These are phyloP conservation scores for Pipistrellus nathusii DNA, from an alignment of 2,797 vertebrate species.

Conservation along the genomic window DNA sequence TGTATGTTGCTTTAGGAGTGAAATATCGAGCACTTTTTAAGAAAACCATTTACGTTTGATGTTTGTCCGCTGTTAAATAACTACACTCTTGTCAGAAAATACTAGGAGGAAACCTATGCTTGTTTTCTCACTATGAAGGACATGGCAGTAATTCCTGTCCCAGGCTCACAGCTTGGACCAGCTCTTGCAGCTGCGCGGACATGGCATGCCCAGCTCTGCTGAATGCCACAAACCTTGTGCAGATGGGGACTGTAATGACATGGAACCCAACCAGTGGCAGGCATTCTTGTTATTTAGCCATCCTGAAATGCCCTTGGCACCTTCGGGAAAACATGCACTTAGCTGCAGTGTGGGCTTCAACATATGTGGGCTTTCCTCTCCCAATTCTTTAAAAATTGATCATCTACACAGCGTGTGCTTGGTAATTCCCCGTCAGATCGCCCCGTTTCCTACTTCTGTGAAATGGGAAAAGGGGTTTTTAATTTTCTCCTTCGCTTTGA, in stretches of 20 bases:
- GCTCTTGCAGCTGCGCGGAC: neutral
- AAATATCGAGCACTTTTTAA: conserved; percentile 2
- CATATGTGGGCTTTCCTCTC: neutral
- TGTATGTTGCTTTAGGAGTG: conserved; percentile 9
- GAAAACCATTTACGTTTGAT: neutral
- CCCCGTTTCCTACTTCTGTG: neutral
- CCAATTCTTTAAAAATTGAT: neutral
- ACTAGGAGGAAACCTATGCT: neutral
- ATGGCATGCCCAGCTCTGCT: neutral
- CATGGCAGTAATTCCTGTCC: neutral
- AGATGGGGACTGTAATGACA: neutral
- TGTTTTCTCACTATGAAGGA: neutral
- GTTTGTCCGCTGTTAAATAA: neutral
- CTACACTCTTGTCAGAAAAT: conserved; percentile 27
- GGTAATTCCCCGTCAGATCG: neutral
- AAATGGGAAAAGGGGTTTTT: neutral
- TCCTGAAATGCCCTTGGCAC: neutral
- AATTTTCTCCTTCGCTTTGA: neutral
- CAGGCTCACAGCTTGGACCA: neutral
- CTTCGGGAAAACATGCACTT: neutral
- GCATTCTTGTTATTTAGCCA: neutral
- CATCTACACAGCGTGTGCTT: neutral
- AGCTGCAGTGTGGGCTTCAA: neutral
- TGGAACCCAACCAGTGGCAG: neutral
- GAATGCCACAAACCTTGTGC: neutral